These are phyloP conservation scores for Danaus chrysippus DNA, from an alignment of 2,888 invertebrate genomes.

Conservation along the genomic window DNA sequence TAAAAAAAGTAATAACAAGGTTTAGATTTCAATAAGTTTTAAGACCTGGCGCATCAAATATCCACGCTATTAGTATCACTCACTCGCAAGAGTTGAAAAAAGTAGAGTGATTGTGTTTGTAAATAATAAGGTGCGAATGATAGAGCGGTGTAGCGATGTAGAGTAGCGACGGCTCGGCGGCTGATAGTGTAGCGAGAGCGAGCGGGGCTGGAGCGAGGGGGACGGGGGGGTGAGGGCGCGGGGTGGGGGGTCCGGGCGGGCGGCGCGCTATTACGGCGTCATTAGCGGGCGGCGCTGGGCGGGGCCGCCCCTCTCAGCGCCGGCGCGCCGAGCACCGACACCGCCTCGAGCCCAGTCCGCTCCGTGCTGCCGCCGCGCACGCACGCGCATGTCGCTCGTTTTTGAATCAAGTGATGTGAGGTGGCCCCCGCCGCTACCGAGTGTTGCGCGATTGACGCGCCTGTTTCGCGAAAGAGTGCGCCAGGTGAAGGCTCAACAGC, in stretches of 20 bases:
- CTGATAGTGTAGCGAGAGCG: constrained; percentile 30
- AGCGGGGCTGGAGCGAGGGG: constrained; percentile 32
- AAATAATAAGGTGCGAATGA: constrained; percentile 38
- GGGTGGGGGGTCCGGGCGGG: constrained; percentile 34
- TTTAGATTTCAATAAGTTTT: not conserved
- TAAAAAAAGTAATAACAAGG: not conserved
- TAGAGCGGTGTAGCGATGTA: constrained; percentile 21
- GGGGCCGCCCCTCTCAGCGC: constrained; percentile 57
- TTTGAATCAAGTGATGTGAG: constrained; percentile 71
- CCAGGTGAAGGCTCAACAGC: constrained; percentile 76
- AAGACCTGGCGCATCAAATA: constrained; percentile 7
- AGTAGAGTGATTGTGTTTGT: constrained; percentile 36
- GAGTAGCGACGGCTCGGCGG: constrained; percentile 30
- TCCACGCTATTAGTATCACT: constrained; percentile 1
- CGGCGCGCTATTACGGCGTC: constrained; percentile 36
- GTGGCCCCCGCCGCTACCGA: constrained; percentile 76
- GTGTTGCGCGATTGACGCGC: constrained; percentile 72
- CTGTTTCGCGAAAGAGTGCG: constrained; percentile 67
- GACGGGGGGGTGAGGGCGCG: constrained; percentile 27
- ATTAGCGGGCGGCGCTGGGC: constrained; percentile 60
- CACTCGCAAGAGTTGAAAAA: constrained; percentile 20
- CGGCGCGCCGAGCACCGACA: constrained; percentile 63
- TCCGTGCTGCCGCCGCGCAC: constrained; percentile 77
- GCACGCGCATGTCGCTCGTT: constrained; percentile 81
- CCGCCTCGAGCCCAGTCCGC: constrained; percentile 64